Evolutionary conservation across 2,888 invertebrate species (phyloP).

Genomic region (Cephalotes varians): DNA sequence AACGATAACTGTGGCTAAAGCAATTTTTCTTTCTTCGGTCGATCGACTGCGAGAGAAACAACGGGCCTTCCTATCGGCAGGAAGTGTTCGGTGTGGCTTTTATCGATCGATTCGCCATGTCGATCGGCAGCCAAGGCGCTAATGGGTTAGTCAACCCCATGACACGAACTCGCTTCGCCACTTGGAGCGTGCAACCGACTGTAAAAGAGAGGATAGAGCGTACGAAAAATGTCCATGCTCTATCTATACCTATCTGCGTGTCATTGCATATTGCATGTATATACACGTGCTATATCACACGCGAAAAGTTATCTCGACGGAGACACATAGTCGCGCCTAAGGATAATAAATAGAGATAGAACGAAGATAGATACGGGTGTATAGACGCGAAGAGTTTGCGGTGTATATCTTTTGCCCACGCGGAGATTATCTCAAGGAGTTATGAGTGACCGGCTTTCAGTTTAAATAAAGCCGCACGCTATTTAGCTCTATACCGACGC

Average conservation of each 20-base stretch:
- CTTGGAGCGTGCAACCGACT: constrained; percentile 44
- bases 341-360: constrained; percentile 84
- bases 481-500: constrained; percentile 56
- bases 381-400: not conserved
- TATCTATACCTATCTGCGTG: constrained; percentile 34
- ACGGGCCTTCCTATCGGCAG: constrained; percentile 55
- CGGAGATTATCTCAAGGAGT: constrained; percentile 83
- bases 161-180: constrained; percentile 58
- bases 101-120: constrained; percentile 74
- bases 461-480: constrained; percentile 76
- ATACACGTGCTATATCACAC: constrained; percentile 45
- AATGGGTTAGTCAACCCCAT: constrained; percentile 74
- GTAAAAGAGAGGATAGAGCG: constrained; percentile 55
- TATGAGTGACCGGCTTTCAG: constrained; percentile 81
- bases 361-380: constrained; percentile 76
- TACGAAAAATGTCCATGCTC: constrained; percentile 66
- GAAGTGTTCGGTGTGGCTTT: constrained; percentile 65
- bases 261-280: constrained; percentile 10
- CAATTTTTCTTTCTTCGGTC: constrained; percentile 42
- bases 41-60: constrained; percentile 36
- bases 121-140: constrained; percentile 74
- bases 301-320: constrained; percentile 58
- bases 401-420: constrained; percentile 78
- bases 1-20: constrained; percentile 38
- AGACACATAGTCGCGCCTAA: constrained; percentile 75